Percentiles rank a stretch among this genome's conserved stretches.
These are phyloP conservation scores for Tetramorium simillimum DNA, from an alignment of 1,140 invertebrate species.

Conservation along the genomic window DNA sequence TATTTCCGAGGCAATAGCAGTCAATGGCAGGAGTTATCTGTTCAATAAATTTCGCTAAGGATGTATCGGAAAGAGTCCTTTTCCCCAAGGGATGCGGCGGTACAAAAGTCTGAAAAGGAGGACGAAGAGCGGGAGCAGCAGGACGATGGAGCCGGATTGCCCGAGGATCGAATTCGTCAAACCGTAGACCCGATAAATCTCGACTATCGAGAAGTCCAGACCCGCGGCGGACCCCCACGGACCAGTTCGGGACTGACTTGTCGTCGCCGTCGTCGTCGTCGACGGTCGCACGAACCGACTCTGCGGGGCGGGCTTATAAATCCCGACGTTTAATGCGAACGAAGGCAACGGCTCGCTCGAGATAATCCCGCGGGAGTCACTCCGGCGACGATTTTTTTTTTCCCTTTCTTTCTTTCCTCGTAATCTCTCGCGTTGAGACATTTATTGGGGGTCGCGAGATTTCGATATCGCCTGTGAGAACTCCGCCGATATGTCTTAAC, in stretches of 20 bases:
- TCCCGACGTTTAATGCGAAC: constrained; percentile 64
- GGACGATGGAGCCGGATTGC: constrained; percentile 24
- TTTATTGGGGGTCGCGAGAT: constrained; percentile 66
- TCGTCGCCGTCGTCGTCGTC: constrained; percentile 3
- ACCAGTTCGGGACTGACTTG: constrained; percentile 42
- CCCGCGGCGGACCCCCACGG: not conserved
- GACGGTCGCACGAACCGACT: constrained; percentile 17
- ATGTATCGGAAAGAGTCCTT: constrained; percentile 49
- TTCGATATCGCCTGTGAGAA: constrained; percentile 64
- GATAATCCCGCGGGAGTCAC: constrained; percentile 56
- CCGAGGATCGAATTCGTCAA: constrained; percentile 50
- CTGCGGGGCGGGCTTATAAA: constrained; percentile 55
- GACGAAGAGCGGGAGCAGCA: constrained; percentile 2
- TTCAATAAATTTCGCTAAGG: constrained; percentile 53
- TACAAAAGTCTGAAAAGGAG: constrained; percentile 48
- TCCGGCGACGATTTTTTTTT: constrained; percentile 18
- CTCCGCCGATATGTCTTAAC: constrained; percentile 37
- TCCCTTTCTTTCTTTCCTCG: constrained; percentile 5
- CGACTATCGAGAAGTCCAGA: constrained; percentile 40
- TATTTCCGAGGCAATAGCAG: constrained; percentile 31
- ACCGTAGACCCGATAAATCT: constrained; percentile 70
- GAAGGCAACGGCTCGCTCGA: constrained; percentile 27
- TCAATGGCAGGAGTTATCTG: constrained; percentile 48
- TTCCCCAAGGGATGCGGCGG: constrained; percentile 25
- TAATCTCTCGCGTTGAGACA: constrained; percentile 62